A percentile compares a stretch with the other conserved stretches of the same genome.
Conservation (phyloP, 2,888 invertebrate genomes). For the Pelosia muscerda region DNA sequence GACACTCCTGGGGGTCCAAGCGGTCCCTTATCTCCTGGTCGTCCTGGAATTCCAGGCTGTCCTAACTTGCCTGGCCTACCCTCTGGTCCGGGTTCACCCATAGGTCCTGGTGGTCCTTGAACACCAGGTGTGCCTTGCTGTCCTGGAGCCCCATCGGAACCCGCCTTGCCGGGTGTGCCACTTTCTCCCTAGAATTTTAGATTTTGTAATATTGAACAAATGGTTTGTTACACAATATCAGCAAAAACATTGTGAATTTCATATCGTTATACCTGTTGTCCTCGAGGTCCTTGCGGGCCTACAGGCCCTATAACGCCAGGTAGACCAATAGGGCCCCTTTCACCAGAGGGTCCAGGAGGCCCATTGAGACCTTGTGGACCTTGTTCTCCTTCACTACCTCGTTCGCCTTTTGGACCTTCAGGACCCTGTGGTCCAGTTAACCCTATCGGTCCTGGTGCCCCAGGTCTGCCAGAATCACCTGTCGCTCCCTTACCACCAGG, state of each 20-base stretch:
- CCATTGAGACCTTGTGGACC: slow-evolving; percentile 91
- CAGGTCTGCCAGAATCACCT: slow-evolving; percentile 90
- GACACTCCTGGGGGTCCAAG: slow-evolving; percentile 88
- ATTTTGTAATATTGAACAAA: neutral
- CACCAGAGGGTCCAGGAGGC: slow-evolving; percentile 89
- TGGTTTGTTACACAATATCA: neutral
- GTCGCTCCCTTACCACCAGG: slow-evolving; percentile 90
- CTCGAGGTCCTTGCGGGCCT: slow-evolving; percentile 89
- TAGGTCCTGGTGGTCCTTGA: slow-evolving; percentile 89
- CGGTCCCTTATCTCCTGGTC: slow-evolving; percentile 93
- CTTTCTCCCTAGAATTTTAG: slow-evolving; percentile 87
- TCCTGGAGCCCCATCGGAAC: slow-evolving; percentile 91
- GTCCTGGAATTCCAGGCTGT: slow-evolving; percentile 90
- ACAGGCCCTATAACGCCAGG: slow-evolving; percentile 89
- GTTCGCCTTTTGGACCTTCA: slow-evolving; percentile 92
- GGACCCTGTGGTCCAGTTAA: slow-evolving; percentile 90
- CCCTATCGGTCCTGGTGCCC: slow-evolving; percentile 89
- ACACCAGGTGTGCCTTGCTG: slow-evolving; percentile 89
- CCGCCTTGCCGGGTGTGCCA: slow-evolving; percentile 91
- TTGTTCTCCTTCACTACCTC: slow-evolving; percentile 89
- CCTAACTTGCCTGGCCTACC: slow-evolving; percentile 90
- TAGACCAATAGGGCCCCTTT: slow-evolving; percentile 87
- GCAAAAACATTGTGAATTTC: neutral
- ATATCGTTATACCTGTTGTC: slow-evolving; percentile 85
- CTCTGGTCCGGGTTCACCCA: slow-evolving; percentile 87